Conservation (phyloP, 2,888 invertebrate species). For the Himalopsyche tibetana region DNA sequence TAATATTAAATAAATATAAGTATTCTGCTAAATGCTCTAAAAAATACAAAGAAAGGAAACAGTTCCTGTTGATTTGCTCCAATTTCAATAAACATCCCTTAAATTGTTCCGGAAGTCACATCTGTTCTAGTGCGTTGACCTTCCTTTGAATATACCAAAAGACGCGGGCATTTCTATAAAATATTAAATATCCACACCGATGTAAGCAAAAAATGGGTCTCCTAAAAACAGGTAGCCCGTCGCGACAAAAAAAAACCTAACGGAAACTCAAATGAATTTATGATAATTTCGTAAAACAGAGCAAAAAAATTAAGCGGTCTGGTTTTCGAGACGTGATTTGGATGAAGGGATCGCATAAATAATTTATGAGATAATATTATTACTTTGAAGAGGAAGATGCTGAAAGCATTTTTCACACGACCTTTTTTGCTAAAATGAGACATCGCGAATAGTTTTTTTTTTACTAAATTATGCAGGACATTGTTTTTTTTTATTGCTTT, state of each 20-base stretch:
- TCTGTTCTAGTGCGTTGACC: constrained; percentile 63
- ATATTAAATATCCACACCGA: constrained; percentile 58
- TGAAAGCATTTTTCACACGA: constrained; percentile 61
- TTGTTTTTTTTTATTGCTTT: constrained; percentile 34
- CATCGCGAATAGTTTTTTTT: constrained; percentile 29
- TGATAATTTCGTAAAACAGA: constrained; percentile 57
- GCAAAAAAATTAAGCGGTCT: constrained; percentile 60
- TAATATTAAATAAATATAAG: too few species aligned
- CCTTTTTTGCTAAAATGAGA: constrained; percentile 49
- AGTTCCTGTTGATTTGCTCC: constrained; percentile 12
- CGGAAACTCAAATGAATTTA: constrained; percentile 61
- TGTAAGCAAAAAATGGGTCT: constrained; percentile 59
- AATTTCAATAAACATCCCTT: constrained; percentile 31
- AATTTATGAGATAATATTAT: constrained; percentile 57
- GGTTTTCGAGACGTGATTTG: constrained; percentile 57
- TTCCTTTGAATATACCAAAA: constrained; percentile 45
- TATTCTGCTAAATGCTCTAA: too few species aligned
- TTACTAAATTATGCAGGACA: constrained; percentile 11
- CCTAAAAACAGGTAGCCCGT: constrained; percentile 63
- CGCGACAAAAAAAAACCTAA: constrained; percentile 63
- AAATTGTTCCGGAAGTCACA: constrained; percentile 56
- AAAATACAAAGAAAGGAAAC: not conserved
- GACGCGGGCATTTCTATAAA: constrained; percentile 52
- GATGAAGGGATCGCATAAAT: constrained; percentile 57
- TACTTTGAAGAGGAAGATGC: constrained; percentile 37